Evolutionary conservation across 2,797 vertebrate genomes (phyloP).

Genomic region (Hyperoplus immaculatus): DNA sequence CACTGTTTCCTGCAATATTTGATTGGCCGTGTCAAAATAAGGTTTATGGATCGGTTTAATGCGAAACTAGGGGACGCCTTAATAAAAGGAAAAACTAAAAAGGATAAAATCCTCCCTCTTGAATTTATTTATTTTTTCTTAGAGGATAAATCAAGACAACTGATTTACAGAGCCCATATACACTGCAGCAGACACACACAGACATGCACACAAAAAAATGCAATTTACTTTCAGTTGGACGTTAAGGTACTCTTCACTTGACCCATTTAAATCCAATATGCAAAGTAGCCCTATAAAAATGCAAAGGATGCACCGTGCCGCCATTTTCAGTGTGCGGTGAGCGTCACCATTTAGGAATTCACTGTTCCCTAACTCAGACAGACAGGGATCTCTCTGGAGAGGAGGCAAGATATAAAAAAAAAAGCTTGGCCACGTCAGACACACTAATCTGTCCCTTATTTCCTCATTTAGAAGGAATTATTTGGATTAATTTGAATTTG

Average conservation of each 20-base stretch:
- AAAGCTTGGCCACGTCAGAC: not conserved
- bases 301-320: conserved; percentile 69
- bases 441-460: conserved; percentile 25
- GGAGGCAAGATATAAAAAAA: conserved; percentile 1
- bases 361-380: conserved; percentile 51
- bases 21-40: not conserved
- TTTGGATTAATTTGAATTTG: conserved; percentile 36
- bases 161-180: not conserved
- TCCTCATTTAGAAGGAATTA: conserved; percentile 7
- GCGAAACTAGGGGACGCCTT: not conserved
- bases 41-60: not conserved
- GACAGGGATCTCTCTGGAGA: conserved; percentile 45
- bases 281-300: conserved; percentile 75
- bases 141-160: too few relatives aligned
- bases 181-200: not conserved
- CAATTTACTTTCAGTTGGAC: conserved; percentile 22
- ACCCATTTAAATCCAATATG: conserved; percentile 74
- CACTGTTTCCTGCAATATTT: not conserved
- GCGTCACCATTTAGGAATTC: conserved; percentile 71
- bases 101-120: not conserved
- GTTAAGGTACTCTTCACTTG: conserved; percentile 55
- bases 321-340: conserved; percentile 69
- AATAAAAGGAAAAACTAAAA: not conserved
- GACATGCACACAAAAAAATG: not conserved
- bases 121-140: not conserved